Conservation (phyloP, 2,113 vertebrate genomes). For the Gallinago media region DNA sequence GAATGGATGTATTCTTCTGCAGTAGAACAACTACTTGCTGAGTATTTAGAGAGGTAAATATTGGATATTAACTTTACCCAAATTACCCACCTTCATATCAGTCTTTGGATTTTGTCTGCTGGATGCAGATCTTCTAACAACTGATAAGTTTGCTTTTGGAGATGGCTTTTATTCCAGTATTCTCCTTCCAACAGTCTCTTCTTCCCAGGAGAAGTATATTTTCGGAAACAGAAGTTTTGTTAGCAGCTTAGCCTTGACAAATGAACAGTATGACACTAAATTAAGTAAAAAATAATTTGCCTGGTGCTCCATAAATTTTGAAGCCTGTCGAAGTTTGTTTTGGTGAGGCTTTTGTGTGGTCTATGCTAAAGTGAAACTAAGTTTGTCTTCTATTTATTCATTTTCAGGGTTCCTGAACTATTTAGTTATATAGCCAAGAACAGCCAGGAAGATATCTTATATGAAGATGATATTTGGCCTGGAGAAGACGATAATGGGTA, state of each 20-base stretch:
- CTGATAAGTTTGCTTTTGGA: not conserved
- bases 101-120: not conserved
- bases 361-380: not conserved
- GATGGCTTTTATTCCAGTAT: not conserved
- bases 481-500: conserved; percentile 92
- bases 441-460: conserved; percentile 95
- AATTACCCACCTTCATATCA: not conserved
- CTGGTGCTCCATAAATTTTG: not conserved
- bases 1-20: conserved; percentile 98
- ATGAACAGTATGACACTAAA: not conserved
- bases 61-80: not conserved
- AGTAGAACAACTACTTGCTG: conserved; percentile 90
- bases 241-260: not conserved
- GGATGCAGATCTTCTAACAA: not conserved
- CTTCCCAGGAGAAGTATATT: not conserved
- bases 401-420: conserved; percentile 89
- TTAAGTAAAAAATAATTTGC: not conserved
- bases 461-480: conserved; percentile 98
- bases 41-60: conserved; percentile 92
- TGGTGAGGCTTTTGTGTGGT: not conserved
- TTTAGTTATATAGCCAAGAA: conserved; percentile 90
- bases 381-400: not conserved
- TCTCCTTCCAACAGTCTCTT: not conserved
- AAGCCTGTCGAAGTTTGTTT: not conserved
- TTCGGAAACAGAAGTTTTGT: not conserved